Conservation (phyloP, 2,888 invertebrate genomes). For the Diadegma fenestrale region DNA sequence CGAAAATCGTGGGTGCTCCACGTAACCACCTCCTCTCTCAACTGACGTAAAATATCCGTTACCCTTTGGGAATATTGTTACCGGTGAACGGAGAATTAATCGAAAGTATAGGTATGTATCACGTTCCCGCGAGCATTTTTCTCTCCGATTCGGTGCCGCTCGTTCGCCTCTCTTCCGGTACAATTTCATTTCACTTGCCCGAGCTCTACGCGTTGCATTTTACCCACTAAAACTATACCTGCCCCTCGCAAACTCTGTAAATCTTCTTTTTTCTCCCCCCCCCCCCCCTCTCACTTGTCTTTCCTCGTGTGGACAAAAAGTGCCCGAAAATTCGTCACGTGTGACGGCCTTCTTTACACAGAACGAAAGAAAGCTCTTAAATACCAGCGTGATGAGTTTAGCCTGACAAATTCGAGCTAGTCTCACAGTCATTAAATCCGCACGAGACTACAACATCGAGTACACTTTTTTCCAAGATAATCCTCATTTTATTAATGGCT, state of each 20-base stretch:
- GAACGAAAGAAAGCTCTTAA: not conserved
- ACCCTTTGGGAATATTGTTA: conserved; percentile 58
- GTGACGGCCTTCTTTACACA: not conserved
- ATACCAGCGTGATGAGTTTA: not conserved
- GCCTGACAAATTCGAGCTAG: not conserved
- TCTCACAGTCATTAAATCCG: not conserved
- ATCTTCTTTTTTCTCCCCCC: not conserved
- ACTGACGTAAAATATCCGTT: conserved; percentile 61
- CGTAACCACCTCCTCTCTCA: conserved; percentile 20
- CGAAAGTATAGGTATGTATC: conserved; percentile 35
- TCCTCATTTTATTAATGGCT: not conserved
- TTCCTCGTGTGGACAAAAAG: not conserved
- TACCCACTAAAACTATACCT: not conserved
- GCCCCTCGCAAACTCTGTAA: not conserved
- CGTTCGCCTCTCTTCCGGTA: conserved; percentile 24
- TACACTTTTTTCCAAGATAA: not conserved
- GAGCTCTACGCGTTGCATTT: conserved; percentile 1
- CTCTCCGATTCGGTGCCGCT: conserved; percentile 2
- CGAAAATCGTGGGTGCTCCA: conserved; percentile 63
- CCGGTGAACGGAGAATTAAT: conserved; percentile 39
- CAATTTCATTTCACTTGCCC: conserved; percentile 26
- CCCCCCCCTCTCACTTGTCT: not conserved
- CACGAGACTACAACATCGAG: not conserved
- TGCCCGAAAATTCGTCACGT: not conserved
- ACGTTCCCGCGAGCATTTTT: conserved; percentile 16